phyloP scores from a whole-genome alignment of 2,113 vertebrate species.

The Elachura formosa region DNA sequence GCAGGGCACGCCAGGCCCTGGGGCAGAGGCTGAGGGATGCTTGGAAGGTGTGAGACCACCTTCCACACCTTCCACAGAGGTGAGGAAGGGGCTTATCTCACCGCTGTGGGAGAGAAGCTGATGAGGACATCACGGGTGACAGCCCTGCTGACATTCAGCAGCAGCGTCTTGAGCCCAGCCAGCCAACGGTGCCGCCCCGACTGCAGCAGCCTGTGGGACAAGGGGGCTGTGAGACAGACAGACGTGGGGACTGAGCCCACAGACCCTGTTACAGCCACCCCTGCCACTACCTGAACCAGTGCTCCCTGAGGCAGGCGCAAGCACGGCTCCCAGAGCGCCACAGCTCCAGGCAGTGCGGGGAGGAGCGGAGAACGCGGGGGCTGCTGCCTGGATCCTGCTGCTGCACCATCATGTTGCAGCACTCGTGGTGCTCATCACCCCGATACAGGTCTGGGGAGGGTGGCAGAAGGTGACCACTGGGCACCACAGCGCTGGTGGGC shows the following conservation, averaged over 20 bases:
- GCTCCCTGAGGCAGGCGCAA: neutral
- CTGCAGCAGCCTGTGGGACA: neutral
- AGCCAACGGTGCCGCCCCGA: fast-evolving
- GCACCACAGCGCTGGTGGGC: fast-evolving
- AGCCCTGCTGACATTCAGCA: slow-evolving; percentile 5
- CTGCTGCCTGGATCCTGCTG: fast-evolving
- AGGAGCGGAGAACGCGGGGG: fast-evolving
- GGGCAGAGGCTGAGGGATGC: neutral
- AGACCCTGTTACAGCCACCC: fast-evolving
- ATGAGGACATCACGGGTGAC: slow-evolving; percentile 9
- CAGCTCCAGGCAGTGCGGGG: fast-evolving
- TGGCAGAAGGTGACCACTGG: fast-evolving
- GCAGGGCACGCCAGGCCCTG: neutral
- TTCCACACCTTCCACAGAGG: fast-evolving
- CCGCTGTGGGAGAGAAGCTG: slow-evolving; percentile 11
- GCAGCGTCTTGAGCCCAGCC: neutral
- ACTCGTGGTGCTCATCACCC: neutral
- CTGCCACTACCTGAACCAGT: neutral
- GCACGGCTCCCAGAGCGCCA: fast-evolving
- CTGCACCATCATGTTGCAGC: fast-evolving
- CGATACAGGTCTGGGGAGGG: neutral
- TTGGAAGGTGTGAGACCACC: fast-evolving
- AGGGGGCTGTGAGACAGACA: neutral
- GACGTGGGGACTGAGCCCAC: fast-evolving
- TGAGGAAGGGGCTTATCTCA: neutral